Evolutionary conservation across 1,140 invertebrate species (phyloP).

Genomic region (Calliopsis andreniformis): DNA sequence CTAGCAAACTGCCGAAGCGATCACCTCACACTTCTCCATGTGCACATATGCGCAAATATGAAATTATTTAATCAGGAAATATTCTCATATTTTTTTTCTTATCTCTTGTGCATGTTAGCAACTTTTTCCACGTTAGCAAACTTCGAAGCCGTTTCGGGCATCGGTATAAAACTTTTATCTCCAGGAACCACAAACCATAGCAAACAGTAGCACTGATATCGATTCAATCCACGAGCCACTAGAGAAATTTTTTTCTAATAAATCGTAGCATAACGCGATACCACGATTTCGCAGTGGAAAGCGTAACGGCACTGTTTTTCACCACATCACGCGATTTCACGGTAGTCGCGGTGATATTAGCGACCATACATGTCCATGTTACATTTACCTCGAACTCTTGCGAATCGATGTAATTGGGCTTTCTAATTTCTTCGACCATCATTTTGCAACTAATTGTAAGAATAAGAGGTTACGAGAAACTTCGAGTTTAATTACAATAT

Average conservation of each 20-base stretch:
- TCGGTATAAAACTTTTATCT: neutral
- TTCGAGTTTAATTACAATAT: neutral
- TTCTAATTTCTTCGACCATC: constrained; percentile 8
- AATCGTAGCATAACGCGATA: constrained; percentile 26
- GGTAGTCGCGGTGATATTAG: neutral
- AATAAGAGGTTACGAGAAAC: too few species aligned
- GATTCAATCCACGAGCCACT: constrained; percentile 2
- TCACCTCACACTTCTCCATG: too few species aligned
- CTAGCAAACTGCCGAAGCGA: too few species aligned
- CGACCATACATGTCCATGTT: neutral
- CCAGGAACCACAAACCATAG: neutral
- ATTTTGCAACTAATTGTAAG: neutral
- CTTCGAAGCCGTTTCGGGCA: neutral
- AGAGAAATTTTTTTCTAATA: constrained; percentile 27
- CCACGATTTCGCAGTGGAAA: constrained; percentile 35
- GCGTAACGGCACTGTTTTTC: constrained; percentile 43
- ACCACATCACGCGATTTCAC: constrained; percentile 34
- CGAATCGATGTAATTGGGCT: neutral
- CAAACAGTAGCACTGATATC: constrained; percentile 20
- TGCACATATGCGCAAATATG: too few species aligned
- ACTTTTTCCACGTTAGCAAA: too few species aligned
- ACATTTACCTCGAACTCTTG: neutral
- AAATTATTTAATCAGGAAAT: too few species aligned
- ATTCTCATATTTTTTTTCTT: too few species aligned
- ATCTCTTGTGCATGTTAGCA: too few species aligned